Base-by-base conservation (phyloP, 2,888 invertebrate species). In the Leucophenga maculata region DNA sequence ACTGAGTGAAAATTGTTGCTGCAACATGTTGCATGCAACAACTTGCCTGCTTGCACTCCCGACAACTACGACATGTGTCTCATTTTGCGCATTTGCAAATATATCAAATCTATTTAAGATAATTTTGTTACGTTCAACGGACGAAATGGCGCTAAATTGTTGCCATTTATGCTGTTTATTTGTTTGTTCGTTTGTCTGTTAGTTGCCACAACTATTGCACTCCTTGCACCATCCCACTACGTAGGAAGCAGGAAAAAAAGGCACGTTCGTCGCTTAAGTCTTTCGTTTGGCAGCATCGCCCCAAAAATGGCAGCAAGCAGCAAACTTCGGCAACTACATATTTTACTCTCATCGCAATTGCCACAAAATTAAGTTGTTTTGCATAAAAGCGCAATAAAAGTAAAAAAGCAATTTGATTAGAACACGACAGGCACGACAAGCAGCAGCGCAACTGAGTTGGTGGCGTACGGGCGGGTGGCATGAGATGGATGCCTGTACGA, bases 301-400 rank as follows among this genome's bases (percentile, higher is more conserved):
- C 60, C 60, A 32, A 60, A 60, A 39, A 60, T 39, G 62, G 46
- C 62, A 50, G 18, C 50, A n/a, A 50, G 50, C n/a, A 50, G 46
- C 46, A 13, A 46, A 46, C 46, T 13, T 46, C 46, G 6, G 60
- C 50, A 50, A 64, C 62, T 64, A 48, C 62, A 64, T 64, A 82
- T 82, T 82, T 80, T 80, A 80, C 75, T 77, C 80, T 80, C 26
- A 26, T 26, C 74, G 60, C 75, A 80, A 78, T 80, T 80, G 79
- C 78, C 72, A 75, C 71, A 76, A 82, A 81, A 81, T 81, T 81
- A 81, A 81, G 80, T 81, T 81, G 82, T 85, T 85, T 81, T 85
- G 82, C 84, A 85, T 83, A 85, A 84, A 85, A 83, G 78, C 75
- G 76, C 77, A 79, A 84, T 85, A 85, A 85, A 85, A 82, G 54